phyloP scores from a whole-genome alignment of 2,797 vertebrate species.

The Otolemur crassicaudatus region DNA sequence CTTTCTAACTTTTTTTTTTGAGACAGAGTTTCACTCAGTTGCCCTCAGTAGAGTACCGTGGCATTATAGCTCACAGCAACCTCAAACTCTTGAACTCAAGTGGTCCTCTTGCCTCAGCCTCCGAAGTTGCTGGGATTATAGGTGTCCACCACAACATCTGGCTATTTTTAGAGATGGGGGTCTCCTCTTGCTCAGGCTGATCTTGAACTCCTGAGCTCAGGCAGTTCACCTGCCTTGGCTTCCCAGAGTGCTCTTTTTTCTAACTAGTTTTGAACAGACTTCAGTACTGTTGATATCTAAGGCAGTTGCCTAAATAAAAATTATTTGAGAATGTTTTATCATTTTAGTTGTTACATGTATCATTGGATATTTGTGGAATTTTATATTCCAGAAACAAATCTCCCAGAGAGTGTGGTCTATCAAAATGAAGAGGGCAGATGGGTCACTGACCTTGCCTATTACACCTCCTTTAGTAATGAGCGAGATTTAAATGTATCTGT shows the following conservation, averaged over 20 bases:
- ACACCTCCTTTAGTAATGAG: conserved; percentile 94
- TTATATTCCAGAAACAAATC: conserved; percentile 75
- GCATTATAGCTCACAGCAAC: not conserved
- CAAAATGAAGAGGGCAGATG: conserved; percentile 97
- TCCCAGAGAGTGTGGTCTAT: conserved; percentile 92
- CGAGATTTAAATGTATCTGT: conserved; percentile 78
- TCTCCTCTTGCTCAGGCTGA: not conserved
- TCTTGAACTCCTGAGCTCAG: not conserved
- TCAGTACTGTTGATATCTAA: not conserved
- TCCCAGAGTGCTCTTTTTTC: not conserved
- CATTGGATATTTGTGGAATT: conserved; percentile 60
- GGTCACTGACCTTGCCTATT: conserved; percentile 99
- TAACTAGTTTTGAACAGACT: not conserved
- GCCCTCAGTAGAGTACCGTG: not conserved
- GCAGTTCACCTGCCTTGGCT: not conserved
- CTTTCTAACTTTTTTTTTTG: not conserved
- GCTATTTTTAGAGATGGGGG: not conserved
- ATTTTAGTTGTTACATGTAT: conserved; percentile 29
- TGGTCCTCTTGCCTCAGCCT: not conserved
- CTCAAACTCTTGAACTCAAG: not conserved
- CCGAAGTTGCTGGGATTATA: not conserved
- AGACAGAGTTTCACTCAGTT: not conserved
- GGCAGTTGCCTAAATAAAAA: not conserved
- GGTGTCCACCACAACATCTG: not conserved
- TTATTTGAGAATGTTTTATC: conserved; percentile 24